phyloP scores from a whole-genome alignment of 2,797 vertebrate species.

The Pampus argenteus region DNA sequence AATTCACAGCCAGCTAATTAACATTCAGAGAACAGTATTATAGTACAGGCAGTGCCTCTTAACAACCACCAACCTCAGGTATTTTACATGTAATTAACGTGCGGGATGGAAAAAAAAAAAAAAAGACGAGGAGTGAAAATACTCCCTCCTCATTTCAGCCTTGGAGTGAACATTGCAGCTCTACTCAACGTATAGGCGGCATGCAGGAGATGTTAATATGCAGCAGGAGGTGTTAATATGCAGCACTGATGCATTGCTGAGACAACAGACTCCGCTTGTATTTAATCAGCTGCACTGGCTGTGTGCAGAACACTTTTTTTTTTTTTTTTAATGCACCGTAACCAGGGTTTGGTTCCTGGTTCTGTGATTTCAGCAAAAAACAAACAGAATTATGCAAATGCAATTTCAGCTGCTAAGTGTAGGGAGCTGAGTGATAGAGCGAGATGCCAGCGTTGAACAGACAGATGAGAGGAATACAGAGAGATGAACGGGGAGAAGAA shows the following conservation, averaged over 20 bases:
- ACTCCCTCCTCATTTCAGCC: slow-evolving; percentile 54
- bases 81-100: slow-evolving; percentile 83
- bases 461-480: slow-evolving; percentile 32
- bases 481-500: slow-evolving; percentile 21
- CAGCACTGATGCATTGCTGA: slow-evolving; percentile 66
- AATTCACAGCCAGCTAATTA: slow-evolving; percentile 86
- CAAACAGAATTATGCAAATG: slow-evolving; percentile 74
- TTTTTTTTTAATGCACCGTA: slow-evolving; percentile 70
- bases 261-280: slow-evolving; percentile 64
- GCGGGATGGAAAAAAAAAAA: slow-evolving; percentile 54
- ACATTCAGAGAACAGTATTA: slow-evolving; percentile 81
- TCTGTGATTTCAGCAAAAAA: slow-evolving; percentile 72
- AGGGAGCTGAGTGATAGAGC: slow-evolving; percentile 62
- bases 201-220: slow-evolving; percentile 61
- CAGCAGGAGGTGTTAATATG: slow-evolving; percentile 65
- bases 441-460: slow-evolving; percentile 38
- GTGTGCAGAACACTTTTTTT: slow-evolving; percentile 69
- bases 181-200: slow-evolving; percentile 50
- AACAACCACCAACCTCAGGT: slow-evolving; percentile 79
- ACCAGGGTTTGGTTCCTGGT: slow-evolving; percentile 60
- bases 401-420: slow-evolving; percentile 55
- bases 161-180: slow-evolving; percentile 40
- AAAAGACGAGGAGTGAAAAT: slow-evolving; percentile 62
- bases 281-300: slow-evolving; percentile 73
- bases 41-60: slow-evolving; percentile 72